Base-by-base conservation (phyloP, 37 sponge, comb jelly and placozoan species). In the Geodia barretti region DNA sequence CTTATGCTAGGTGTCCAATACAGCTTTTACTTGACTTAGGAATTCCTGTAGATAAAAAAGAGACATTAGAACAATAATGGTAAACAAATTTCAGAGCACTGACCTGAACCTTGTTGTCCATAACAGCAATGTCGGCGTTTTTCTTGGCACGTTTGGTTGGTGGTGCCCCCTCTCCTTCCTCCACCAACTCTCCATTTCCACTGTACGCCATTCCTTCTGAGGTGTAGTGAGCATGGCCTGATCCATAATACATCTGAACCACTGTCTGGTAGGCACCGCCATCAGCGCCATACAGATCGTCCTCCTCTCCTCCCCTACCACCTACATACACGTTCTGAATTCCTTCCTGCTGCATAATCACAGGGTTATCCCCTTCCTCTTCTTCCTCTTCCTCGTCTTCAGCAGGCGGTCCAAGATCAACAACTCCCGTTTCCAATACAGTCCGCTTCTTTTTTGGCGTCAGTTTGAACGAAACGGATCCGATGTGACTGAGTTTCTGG, bases 381-480 rank as follows among this genome's bases (percentile, higher is more conserved):
- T 33, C 84, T 1, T 79, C 67, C 64, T 83, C 84, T 8, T 74
- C 79, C 38, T 89, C 79, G 64, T 41, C 74, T 11, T 79, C 68
- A 36, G 20, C 29, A 30, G 68, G 29, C 60, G 38, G n/a, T 7
- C 42, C 68, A 4, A 68, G 35, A 23, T 37, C 35, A 11, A 42
- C 25, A 2, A 1, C 72, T 3, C 24, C 29, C 43, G 39, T 32
- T 24, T 60, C 60, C 14, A 33, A 39, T 9, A 20, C 64, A 9
- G n/a, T 29, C 38, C 26, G 31, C 82, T 34, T 33, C n/a, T 36
- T 39, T 41, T 84, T 75, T 1, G 43, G 5, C 39, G 37, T 47
- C 35, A 93, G 63, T 41, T 89, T 84, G 67, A 93, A 93, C 35
- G 87, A 81, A 14, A 93, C 83, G 0, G 85, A 43, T 32, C 93